Percentiles rank a stretch among this genome's conserved stretches.
Evolutionary conservation across 2,888 invertebrate species (phyloP).

Genomic region (Chrysolina haemoptera): DNA sequence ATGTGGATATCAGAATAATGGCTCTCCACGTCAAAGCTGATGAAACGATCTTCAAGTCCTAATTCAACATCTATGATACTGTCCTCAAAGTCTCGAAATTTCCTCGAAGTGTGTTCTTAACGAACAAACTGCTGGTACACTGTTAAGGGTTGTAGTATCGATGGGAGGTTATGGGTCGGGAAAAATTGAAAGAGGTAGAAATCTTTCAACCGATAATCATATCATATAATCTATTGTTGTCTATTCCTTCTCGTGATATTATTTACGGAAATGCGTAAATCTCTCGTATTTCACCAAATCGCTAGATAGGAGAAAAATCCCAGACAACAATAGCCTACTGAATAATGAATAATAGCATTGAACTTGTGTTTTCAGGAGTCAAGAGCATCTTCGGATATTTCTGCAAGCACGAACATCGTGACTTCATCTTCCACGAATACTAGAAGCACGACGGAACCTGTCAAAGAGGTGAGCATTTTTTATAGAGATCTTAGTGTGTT

Average conservation of each 20-base stretch:
- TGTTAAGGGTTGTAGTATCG: too few species aligned
- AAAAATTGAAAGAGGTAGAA: too few species aligned
- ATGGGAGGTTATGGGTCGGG: too few species aligned
- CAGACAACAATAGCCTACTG: constrained; percentile 20
- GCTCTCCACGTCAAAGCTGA: too few species aligned
- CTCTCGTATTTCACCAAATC: neutral
- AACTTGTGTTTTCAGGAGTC: constrained; percentile 60
- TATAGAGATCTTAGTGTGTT: neutral
- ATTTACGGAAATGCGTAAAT: neutral
- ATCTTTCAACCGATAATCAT: too few species aligned
- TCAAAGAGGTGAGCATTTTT: constrained; percentile 37
- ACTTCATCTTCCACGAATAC: constrained; percentile 49
- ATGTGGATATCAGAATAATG: too few species aligned
- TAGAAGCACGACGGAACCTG: constrained; percentile 15
- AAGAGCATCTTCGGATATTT: constrained; percentile 54
- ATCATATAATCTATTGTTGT: neutral
- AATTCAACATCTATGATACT: too few species aligned
- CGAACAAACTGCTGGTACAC: too few species aligned
- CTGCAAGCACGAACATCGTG: constrained; percentile 57
- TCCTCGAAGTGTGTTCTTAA: too few species aligned
- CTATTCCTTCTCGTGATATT: neutral
- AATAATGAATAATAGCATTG: constrained; percentile 52
- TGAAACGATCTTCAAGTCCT: too few species aligned
- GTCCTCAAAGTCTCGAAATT: too few species aligned
- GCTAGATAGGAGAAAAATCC: constrained; percentile 1